Base-by-base conservation (phyloP, 2,113 vertebrate genomes). In the Meriones unguiculatus region DNA sequence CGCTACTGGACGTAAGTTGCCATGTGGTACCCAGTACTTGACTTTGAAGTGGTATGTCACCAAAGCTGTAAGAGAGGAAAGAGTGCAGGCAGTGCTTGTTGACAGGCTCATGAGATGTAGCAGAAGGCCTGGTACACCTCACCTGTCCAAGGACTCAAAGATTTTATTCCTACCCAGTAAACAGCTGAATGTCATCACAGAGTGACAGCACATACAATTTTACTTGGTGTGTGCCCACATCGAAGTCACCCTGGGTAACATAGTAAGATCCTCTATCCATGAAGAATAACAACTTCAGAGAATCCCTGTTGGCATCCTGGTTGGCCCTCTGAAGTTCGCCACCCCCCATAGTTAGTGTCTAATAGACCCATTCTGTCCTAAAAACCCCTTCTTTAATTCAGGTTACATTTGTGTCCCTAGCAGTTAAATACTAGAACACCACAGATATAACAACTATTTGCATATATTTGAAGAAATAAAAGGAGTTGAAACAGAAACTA, bases 401-500 rank as follows among this genome's bases (percentile, higher is more conserved):
- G 59, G 38, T 81, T 52, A 57, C 3, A 32, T 41, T 38, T 94
- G 62, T 91, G 11, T 76, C 46, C 59, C 59, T 76, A 50, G 52
- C 81, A 70, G 24, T 65, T 38, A 4, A 90, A 28, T 7, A 80
- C 41, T 90, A 77, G 59, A 30, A 62, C 15, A 62, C 6, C 65
- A n/a, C 90, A 82, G 77, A 65, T 89, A 85, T 76, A 88, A 93
- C 52, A 65, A 57, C 24, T 89, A 41, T 86, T 80, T 81, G 32
- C 70, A 64, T 20, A 11, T 78, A 69, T 95, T 32, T 92, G 50
- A 64, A 88, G 77, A 93, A 81, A 46, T 54, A 80, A 65, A 88
- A 91, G 54, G 69, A 72, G n/a, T 75, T 90, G 77, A 88, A 64
- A 14, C 76, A 94, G 54, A 92, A 81, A 81, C 54, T 59, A 81